Evolutionary conservation across 1,140 invertebrate genomes (phyloP), one percentile per base, ranked within the genome.

Genomic region (Cyrtorhinus lividipennis): DNA sequence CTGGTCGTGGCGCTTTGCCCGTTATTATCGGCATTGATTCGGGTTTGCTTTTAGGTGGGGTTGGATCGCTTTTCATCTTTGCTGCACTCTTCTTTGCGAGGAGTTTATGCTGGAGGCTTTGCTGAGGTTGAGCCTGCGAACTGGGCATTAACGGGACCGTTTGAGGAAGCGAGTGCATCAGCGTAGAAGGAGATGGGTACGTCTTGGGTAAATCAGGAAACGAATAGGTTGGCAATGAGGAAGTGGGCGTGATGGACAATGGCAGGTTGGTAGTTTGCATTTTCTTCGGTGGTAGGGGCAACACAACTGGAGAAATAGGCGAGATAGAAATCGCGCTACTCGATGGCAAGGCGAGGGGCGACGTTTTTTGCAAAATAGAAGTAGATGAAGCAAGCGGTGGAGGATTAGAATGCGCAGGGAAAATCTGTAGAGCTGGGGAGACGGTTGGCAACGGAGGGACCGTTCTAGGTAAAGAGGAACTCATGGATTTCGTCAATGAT

Each of bases 21-120:
- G 18, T 20, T 12, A 53, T 10, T 20, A 53, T 5, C 5, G 48
- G 48, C 8, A 44, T 8, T n/a, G 38, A 44, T 8, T n/a, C n/a
- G 38, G 38, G 38, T 8, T 8, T 8, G 8, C 8, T 8, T 10
- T 8, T 10, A 53, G 18, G 8, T 15, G 48, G 48, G 20, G 48
- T 10, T 5, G 48, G 12, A 13, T 53, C 48, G 20, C 12, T 15
- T 22, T 53, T 53, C 10, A 53, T 20, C 20, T 53, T 53, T 5
- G 10, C 5, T n/a, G 27, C 24, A 15, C 22, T 20, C 45, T 61
- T 65, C 23, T 61, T 65, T 8, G 64, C 64, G 2, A 56, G 56
- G n/a, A 65, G 25, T 59, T 62, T 65, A 26, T 64, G 63, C 18
- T 64, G 63, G 1, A 64, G 23, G n/a, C 58, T 60, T 13, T 46